Conservation (phyloP, 2,113 vertebrate genomes). For the Poecile atricapillus region DNA sequence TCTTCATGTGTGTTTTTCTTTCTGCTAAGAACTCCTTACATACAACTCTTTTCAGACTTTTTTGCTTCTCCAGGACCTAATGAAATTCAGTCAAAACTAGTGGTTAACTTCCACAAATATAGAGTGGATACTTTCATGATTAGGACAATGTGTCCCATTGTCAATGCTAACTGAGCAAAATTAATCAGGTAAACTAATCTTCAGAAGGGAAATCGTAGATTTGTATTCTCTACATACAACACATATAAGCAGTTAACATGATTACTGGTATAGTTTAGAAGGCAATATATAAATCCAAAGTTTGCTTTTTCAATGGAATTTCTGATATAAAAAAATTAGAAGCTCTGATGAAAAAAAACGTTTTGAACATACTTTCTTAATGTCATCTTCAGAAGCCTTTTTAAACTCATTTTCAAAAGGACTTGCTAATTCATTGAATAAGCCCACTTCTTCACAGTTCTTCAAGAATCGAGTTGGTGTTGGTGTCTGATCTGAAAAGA, state of each 20-base stretch:
- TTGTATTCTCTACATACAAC: not conserved
- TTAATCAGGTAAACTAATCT: not conserved
- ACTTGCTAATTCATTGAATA: conserved; percentile 97
- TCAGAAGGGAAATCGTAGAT: not conserved
- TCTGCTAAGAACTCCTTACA: not conserved
- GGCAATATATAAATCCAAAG: not conserved
- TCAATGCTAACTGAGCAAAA: not conserved
- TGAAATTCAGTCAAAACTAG: not conserved
- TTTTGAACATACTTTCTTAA: conserved; percentile 88
- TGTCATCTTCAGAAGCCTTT: conserved; percentile 94
- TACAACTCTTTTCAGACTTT: not conserved
- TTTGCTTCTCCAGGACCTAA: not conserved
- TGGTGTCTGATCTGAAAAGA: conserved; percentile 93
- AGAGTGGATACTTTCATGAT: not conserved
- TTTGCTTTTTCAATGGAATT: not conserved
- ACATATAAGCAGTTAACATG: not conserved
- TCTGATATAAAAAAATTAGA: not conserved
- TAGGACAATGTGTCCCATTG: not conserved
- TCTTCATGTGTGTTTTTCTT: not conserved
- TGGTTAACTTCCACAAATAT: not conserved
- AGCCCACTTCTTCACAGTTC: conserved; percentile 98
- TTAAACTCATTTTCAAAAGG: conserved; percentile 99
- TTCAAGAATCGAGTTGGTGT: conserved; percentile 98
- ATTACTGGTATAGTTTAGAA: not conserved
- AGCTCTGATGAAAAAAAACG: not conserved